Base-by-base conservation (phyloP, 2,113 vertebrate genomes). In the Phoxinus phoxinus region DNA sequence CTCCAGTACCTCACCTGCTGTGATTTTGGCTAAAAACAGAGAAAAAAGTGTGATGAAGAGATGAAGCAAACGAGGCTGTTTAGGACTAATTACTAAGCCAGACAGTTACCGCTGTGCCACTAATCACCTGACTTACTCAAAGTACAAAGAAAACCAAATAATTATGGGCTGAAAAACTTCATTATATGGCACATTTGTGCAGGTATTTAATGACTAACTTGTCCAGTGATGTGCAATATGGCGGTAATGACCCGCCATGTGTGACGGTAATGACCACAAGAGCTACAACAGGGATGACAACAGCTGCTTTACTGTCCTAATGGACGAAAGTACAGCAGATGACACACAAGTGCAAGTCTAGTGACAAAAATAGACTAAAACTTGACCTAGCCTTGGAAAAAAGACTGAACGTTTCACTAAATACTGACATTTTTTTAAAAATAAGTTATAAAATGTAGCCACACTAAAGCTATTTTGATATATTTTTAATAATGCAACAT, bases 1-100 rank as follows among this genome's bases (percentile, higher is more conserved):
- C 48, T 13, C 56, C 65, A 6, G 23, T 63, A 44, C 85, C 86
- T 88, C 27, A 53, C 86, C 92, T 88, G 90, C 88, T 89, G 91
- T 83, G 32, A 65, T 53, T 3, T n/a, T 69, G 69, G 78, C 79
- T 32, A 12, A 86, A 58, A 79, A 67, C 25, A 35, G 48, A 71
- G 35, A 25, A 41, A 27, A 23, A 25, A 73, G 63, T 71, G 41
- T 59, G 75, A 46, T 69, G 76, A 80, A 80, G 53, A 80, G 76
- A 69, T 21, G 35, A 69, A 46, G 67, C 48, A 53, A 85, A 85
- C 76, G 13, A 30, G 75, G 35, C 32, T 85, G 44, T 76, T 77
- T 23, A 77, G 21, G 46, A 67, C 44, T 67, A 78, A 85, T 81
- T 61, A 73, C 80, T 51, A 46, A 69, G 63, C 12, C n/a, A 81